phyloP scores from a whole-genome alignment of 2,113 vertebrate genomes.

The Craseonycteris thonglongyai region DNA sequence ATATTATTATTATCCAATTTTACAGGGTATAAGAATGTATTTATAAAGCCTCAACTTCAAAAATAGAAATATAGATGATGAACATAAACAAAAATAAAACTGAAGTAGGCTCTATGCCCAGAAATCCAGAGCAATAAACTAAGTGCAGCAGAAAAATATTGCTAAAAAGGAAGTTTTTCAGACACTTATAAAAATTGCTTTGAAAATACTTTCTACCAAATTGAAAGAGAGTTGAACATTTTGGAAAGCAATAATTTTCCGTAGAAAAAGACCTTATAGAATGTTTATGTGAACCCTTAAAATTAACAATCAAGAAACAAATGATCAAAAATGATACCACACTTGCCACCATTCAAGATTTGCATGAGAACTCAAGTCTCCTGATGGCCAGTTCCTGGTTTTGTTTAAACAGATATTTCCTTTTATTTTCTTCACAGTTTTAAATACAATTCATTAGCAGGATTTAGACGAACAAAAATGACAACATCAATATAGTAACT shows the following conservation, averaged over 20 bases:
- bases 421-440: neutral
- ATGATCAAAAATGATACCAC: neutral
- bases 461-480: neutral
- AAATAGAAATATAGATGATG: constrained; percentile 59
- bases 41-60: constrained; percentile 47
- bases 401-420: neutral
- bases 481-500: neutral
- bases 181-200: neutral
- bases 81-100: constrained; percentile 65
- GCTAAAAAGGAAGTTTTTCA: neutral
- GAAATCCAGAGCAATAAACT: constrained; percentile 56
- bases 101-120: constrained; percentile 50
- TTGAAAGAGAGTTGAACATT: neutral
- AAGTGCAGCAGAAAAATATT: constrained; percentile 21
- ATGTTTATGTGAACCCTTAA: neutral
- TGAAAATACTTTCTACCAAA: neutral
- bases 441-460: neutral
- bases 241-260: neutral
- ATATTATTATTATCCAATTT: constrained; percentile 58
- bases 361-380: neutral
- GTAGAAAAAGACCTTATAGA: neutral
- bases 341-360: neutral
- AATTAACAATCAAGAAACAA: neutral
- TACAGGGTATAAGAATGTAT: constrained; percentile 53
- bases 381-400: neutral